phyloP scores from a whole-genome alignment of 2,888 invertebrate genomes.

The Melangyna quadrimaculata region DNA sequence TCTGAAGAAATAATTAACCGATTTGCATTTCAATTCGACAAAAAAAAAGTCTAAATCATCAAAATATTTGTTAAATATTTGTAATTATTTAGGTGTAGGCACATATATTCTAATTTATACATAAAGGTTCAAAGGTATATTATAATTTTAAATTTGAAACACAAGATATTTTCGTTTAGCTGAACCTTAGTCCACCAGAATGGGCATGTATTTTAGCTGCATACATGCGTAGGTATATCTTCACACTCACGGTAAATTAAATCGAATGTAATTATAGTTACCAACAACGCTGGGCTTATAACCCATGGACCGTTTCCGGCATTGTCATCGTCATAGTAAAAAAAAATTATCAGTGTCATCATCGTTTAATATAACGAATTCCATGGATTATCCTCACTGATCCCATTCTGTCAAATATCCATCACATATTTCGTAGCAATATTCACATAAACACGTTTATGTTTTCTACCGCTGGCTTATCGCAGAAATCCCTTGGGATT shows the following conservation, averaged over 20 bases:
- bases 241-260: neutral
- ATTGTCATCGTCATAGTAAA: slow-evolving; percentile 44
- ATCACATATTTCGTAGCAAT: slow-evolving; percentile 63
- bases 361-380: slow-evolving; percentile 69
- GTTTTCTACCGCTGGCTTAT: slow-evolving; percentile 50
- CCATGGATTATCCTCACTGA: slow-evolving; percentile 71
- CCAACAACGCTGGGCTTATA: neutral
- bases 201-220: neutral
- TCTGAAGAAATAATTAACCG: no score
- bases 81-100: no score
- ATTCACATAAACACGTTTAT: slow-evolving; percentile 59
- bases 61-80: no score
- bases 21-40: no score
- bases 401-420: slow-evolving; percentile 73
- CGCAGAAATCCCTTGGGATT: slow-evolving; percentile 58
- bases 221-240: neutral
- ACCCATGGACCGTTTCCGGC: slow-evolving; percentile 13
- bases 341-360: slow-evolving; percentile 67
- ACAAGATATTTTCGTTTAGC: neutral
- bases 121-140: no score
- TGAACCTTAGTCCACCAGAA: neutral
- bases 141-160: neutral
- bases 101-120: no score
- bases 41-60: no score
- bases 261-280: neutral